Evolutionary conservation across 1,140 invertebrate species (phyloP), one percentile per base, ranked within the genome.

Genomic region (Cyrtorhinus lividipennis): DNA sequence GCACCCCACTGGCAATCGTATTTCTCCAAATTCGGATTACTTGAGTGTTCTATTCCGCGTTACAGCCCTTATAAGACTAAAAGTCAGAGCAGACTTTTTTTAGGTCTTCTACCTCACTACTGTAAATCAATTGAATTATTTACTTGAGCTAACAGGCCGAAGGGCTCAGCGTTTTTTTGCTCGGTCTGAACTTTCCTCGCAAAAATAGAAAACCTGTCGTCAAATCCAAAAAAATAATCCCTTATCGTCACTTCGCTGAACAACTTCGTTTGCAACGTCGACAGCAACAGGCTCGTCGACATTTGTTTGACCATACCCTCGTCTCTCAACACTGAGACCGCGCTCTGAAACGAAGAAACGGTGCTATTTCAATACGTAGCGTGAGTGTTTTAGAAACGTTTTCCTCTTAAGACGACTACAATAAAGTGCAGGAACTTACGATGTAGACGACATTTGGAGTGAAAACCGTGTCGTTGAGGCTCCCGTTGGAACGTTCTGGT

Each of bases 391-490:
- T n/a, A n/a, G n/a, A n/a, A n/a, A 38, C 30, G 5, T 38, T 8
- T 38, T 38, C 5, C 30, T 38, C 15, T 5, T 15, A 38, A 38
- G 5, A 38, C 5, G 15, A 38, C 15, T 38, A 38, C 30, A 38
- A 38, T 38, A 15, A 38, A 38, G 30, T 38, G 5, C 22, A 27
- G 27, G 25, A 2, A 20, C 76, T 80, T 74, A 87, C 90, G 75
- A 92, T 75, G 66, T 90, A 74, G 1, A 89, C 83, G 67, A 91
- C 78, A 72, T 95, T 95, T 0, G 88, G 80, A 0, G 86, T 82
- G 0, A 77, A 76, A 12, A 92, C 75, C 0, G 76, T 74, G 63
- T 90, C 81, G 1, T 76, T 66, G 38, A 82, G 78, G 71, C 83
- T 73, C 0, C 82, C 86, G 13, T 81, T 71, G 0, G 91, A 94